Base-by-base conservation (phyloP, 2,113 vertebrate genomes). In the Psilopogon haemacephalus region DNA sequence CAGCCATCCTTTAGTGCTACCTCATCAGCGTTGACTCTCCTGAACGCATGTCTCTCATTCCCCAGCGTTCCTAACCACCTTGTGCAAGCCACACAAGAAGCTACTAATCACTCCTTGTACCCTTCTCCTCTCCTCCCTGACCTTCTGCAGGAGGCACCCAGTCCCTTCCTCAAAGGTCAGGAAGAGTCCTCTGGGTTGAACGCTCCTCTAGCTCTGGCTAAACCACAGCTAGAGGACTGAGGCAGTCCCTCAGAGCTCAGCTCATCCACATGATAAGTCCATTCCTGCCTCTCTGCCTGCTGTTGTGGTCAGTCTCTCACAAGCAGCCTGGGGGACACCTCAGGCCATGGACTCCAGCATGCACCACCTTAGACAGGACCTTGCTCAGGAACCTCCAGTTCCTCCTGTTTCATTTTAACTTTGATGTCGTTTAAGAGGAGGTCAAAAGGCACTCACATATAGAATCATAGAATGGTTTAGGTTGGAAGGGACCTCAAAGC, bases 11-110 rank as follows among this genome's bases (percentile, higher is more conserved):
- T 62, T 94, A 86, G 85, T 89, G 91, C 96, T 96, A 95, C 96
- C 95, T 96, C 96, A 95, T 88, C 89, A 62, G 62, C 55, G 12
- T 85, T 77, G 76, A 38, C 93, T 95, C 94, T 96, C 82, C 89
- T 94, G 82, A 95, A 40, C 7, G 4, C 35, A 0, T 68, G 23
- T 69, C 54, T 84, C 88, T 38, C 44, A 5, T 16, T 52, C 78
- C 63, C 46, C 80, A 64, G 75, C 83, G 80, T 74, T 94, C 69
- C 86, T 60, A 37, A 44, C 33, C 1, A 0, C 67, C 81, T 69
- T 30, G 63, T 33, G 50, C 71, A 37, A 76, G n/a, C 68, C 63
- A 26, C 32, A 0, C 48, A 73, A 38, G 2, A 52, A 94, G 91
- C 91, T 96, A 74, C 93, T 73, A 24, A 71, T 28, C 59, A n/a